These are phyloP conservation scores for Corythornis madagascariensis DNA, from an alignment of 2,113 vertebrate genomes.

Conservation along the genomic window DNA sequence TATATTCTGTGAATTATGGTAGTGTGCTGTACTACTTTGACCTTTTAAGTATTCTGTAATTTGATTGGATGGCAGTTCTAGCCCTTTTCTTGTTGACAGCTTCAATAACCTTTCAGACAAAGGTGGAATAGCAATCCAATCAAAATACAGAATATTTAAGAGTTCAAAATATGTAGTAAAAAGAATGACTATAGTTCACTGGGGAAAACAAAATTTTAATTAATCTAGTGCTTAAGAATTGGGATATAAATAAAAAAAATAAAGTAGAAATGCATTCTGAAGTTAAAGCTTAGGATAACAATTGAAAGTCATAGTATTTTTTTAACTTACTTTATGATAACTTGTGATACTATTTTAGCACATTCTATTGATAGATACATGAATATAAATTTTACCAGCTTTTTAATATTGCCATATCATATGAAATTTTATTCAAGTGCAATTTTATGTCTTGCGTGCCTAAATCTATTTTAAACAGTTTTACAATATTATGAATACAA, in stretches of 20 bases:
- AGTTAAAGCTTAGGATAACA: not conserved
- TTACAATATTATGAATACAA: not conserved
- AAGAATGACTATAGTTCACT: not conserved
- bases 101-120: constrained; percentile 61
- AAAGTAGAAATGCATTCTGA: not conserved
- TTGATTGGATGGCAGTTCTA: constrained; percentile 68
- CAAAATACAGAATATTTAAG: constrained; percentile 53
- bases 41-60: constrained; percentile 68
- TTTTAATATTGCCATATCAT: not conserved
- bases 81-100: constrained; percentile 61
- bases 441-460: not conserved
- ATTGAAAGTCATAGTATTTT: not conserved
- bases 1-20: constrained; percentile 67
- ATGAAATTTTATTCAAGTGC: not conserved
- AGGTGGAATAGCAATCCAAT: constrained; percentile 36
- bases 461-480: not conserved
- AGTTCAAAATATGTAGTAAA: not conserved
- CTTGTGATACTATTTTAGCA: not conserved
- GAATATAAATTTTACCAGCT: not conserved
- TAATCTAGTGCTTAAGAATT: not conserved
- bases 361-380: not conserved
- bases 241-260: not conserved
- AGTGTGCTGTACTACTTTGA: constrained; percentile 54
- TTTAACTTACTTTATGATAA: not conserved
- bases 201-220: not conserved